These are phyloP conservation scores for Hystrix cristata DNA, from an alignment of 2,113 vertebrate species.

Conservation along the genomic window DNA sequence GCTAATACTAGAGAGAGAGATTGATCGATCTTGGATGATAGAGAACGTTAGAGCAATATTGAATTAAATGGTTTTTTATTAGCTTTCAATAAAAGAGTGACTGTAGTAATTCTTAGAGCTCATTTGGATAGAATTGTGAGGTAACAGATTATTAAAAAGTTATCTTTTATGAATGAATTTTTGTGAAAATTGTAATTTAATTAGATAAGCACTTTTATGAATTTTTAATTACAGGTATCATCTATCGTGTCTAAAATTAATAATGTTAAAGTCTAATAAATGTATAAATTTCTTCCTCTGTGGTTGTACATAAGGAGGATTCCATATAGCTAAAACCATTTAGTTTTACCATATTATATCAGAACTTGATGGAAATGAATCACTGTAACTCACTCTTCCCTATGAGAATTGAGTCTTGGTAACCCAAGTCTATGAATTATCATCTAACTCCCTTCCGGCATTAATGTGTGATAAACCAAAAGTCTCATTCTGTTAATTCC, in stretches of 20 bases:
- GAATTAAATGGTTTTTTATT: constrained; percentile 24
- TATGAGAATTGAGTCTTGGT: background rate
- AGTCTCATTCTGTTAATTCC: background rate
- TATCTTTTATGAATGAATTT: constrained; percentile 32
- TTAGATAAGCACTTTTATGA: constrained; percentile 6
- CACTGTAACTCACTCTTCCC: background rate
- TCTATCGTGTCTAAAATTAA: background rate
- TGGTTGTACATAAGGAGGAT: constrained; percentile 8
- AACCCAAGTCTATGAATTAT: background rate
- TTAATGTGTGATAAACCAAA: background rate
- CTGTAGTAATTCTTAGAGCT: background rate
- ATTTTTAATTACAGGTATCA: constrained; percentile 22
- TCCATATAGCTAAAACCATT: constrained; percentile 20
- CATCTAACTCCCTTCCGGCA: background rate
- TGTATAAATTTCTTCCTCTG: background rate
- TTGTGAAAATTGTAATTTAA: constrained; percentile 36
- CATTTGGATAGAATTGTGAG: constrained; percentile 33
- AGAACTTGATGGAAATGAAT: constrained; percentile 29
- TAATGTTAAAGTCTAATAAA: background rate
- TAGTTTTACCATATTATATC: constrained; percentile 10
- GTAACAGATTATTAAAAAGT: background rate
- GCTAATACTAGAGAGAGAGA: no score
- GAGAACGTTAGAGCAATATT: background rate
- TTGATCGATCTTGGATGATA: background rate
- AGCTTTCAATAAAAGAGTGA: constrained; percentile 51